These are phyloP conservation scores for Amazonetta brasiliensis DNA, from an alignment of 2,797 vertebrate genomes.

Conservation along the genomic window DNA sequence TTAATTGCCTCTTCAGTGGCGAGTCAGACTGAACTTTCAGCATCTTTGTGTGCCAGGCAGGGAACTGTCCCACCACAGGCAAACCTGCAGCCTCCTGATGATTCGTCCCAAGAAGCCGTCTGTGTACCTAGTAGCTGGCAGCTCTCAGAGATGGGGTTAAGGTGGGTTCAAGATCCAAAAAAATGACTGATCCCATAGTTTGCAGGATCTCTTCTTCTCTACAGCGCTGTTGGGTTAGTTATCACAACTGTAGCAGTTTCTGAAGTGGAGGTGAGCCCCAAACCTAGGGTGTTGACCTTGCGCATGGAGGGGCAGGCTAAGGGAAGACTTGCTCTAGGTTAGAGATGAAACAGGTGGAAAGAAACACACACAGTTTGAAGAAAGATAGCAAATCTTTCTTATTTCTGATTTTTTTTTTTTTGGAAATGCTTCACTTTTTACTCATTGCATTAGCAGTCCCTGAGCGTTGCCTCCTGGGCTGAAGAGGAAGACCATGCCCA, in stretches of 20 bases:
- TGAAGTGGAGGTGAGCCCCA: not conserved
- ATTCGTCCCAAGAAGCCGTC: not conserved
- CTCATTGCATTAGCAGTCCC: not conserved
- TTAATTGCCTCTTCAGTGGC: not conserved
- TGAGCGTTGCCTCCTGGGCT: fast-evolving
- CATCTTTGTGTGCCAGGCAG: not conserved
- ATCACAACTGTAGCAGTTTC: not conserved
- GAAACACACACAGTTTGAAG: not conserved
- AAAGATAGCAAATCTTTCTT: not conserved
- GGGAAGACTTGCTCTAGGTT: not conserved
- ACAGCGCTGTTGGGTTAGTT: not conserved
- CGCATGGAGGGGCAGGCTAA: not conserved
- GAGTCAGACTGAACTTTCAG: not conserved
- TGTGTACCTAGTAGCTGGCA: fast-evolving
- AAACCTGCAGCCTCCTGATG: not conserved
- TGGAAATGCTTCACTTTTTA: not conserved
- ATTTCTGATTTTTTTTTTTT: not conserved
- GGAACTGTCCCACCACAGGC: not conserved
- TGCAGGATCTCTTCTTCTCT: not conserved
- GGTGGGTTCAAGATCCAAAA: not conserved
- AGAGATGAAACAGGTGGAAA: not conserved
- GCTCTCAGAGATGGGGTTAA: not conserved
- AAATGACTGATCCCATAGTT: not conserved
- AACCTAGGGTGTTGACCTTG: not conserved
- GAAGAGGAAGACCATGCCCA: not conserved